Base-by-base conservation (phyloP, 2,888 invertebrate species). In the Scaptomyza cyrtandrae region DNA sequence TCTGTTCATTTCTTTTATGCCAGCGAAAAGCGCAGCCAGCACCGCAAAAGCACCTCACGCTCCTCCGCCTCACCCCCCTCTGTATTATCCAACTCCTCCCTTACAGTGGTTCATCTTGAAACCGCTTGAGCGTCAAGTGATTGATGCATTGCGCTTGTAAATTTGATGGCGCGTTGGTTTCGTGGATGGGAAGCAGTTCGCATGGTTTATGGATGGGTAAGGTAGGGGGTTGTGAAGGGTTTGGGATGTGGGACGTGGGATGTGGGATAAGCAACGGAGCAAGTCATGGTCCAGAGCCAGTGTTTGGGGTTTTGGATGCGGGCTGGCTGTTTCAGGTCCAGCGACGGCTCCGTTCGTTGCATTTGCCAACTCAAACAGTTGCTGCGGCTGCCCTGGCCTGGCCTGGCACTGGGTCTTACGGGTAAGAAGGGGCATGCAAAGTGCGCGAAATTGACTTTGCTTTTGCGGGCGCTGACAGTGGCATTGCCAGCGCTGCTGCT, bases 381-480 rank as follows among this genome's bases (percentile, higher is more conserved):
- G 37, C 62, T 62, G 69, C 59, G 54, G 59, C 60, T 53, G 65
- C 57, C 37, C 33, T 48, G 46, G 66, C 59, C 39, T 14, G 46
- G 66, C 59, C 39, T 14, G 24, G 2, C 24, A 24, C 24, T 4
- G 24, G 24, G 24, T 24, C 24, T 24, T 24, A 1, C 9, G 39
- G 9, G 14, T 39, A 37, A n/a, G 39, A 14, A 14, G 79, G 60
- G 67, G 76, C 76, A 84, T 88, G 88, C 87, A 84, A 84, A 84
- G 80, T 88, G 84, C 86, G 86, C 88, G 87, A 84, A 84, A 84
- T 84, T 84, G 88, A 88, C 84, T 84, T 84, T 86, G 86, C 88
- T 86, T 88, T 80, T 88, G 84, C 76, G 87, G 78, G 86, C 88
- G 84, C 83, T 80, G 86, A 88, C 84, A 88, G 84, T 84, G 84